Evolutionary conservation across 92 coral and sea anemone species (phyloP).

Genomic region (Scolanthus callimorphus): DNA sequence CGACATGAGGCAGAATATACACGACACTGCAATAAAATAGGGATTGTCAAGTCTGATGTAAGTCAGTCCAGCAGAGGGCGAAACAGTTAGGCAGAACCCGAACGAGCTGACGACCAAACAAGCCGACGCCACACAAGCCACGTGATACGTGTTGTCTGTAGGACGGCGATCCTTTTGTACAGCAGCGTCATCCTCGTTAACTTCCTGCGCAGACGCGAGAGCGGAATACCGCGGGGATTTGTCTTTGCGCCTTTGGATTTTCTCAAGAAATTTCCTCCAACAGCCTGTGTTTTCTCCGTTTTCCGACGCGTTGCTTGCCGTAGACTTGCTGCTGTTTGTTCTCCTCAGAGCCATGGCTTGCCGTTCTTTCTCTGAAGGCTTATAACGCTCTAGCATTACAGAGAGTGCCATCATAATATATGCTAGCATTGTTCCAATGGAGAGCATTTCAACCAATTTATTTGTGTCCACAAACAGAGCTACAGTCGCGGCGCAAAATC

Average conservation of each 20-base stretch:
- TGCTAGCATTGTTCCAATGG: conserved; percentile 79
- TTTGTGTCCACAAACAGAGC: conserved; percentile 50
- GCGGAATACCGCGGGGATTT: neutral
- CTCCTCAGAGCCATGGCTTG: neutral
- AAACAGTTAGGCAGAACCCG: conserved; percentile 42
- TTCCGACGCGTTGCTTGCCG: neutral
- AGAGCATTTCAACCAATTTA: conserved; percentile 75
- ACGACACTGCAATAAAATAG: conserved; percentile 25
- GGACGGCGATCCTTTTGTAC: conserved; percentile 1
- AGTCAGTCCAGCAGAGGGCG: conserved; percentile 27
- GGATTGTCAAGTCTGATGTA: conserved; percentile 19
- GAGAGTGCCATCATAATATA: conserved; percentile 69
- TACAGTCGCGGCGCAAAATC: conserved; percentile 44
- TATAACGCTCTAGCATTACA: conserved; percentile 65
- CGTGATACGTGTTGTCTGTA: conserved; percentile 36
- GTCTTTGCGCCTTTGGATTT: neutral
- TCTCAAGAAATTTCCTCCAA: neutral
- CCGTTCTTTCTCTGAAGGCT: conserved; percentile 18
- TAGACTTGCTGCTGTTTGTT: neutral
- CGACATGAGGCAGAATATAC: conserved; percentile 30
- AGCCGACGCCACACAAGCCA: conserved; percentile 52
- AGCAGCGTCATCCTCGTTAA: neutral
- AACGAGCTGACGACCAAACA: conserved; percentile 34
- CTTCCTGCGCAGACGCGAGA: neutral
- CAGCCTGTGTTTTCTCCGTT: neutral